A percentile compares a stretch with the other conserved stretches of the same genome.
Evolutionary conservation across 2,797 vertebrate genomes (phyloP).

Genomic region (Percopsis omiscomaycus): DNA sequence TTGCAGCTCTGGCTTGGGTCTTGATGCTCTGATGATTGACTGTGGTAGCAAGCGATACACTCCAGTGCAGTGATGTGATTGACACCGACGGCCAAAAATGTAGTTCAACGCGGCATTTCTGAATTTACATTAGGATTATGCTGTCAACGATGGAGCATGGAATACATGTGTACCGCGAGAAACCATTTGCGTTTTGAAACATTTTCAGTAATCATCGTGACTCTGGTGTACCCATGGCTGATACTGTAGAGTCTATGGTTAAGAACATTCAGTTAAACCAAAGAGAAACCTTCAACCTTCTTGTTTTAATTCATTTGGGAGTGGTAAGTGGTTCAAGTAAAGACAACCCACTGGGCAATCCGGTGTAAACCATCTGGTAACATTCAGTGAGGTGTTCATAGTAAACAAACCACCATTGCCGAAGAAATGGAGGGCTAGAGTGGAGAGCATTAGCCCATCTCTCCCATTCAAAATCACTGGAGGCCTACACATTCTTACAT

Average conservation of each 20-base stretch:
- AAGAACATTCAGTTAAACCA: not conserved
- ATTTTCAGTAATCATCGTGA: no score
- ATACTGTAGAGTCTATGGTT: not conserved
- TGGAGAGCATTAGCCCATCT: constrained; percentile 4
- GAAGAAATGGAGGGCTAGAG: constrained; percentile 34
- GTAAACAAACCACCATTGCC: constrained; percentile 45
- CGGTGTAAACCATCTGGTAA: constrained; percentile 55
- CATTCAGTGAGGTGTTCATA: constrained; percentile 55
- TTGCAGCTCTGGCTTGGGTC: no score
- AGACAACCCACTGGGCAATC: constrained; percentile 7
- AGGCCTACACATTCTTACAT: not conserved
- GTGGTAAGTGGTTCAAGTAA: constrained; percentile 6
- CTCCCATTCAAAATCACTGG: not conserved
- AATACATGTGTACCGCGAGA: no score
- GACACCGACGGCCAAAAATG: no score
- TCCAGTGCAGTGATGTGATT: no score
- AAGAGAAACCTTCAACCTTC: no score
- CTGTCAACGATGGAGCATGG: no score
- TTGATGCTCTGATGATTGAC: no score
- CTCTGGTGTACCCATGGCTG: no score
- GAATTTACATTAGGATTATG: no score
- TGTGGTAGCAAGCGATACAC: not conserved
- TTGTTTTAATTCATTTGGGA: not conserved
- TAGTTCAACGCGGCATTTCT: no score
- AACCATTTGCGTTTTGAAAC: no score